Percentiles rank a stretch among this genome's conserved stretches.
These are phyloP conservation scores for Eolophus roseicapilla DNA, from an alignment of 2,113 vertebrate genomes.

Conservation along the genomic window DNA sequence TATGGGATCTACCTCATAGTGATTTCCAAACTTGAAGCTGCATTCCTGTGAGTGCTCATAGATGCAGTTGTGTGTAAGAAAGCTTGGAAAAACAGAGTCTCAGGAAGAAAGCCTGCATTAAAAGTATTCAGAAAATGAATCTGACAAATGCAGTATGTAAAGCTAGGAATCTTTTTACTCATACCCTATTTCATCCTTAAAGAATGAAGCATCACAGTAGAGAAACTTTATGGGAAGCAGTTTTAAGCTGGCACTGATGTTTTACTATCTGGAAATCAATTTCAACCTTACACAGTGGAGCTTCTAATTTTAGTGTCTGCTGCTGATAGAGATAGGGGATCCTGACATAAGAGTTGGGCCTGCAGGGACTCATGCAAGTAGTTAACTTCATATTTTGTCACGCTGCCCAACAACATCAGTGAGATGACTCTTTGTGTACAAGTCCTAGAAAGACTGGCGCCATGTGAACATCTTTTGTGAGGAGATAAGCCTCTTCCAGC, in stretches of 20 bases:
- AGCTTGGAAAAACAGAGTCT: not conserved
- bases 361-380: not conserved
- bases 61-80: not conserved
- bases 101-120: not conserved
- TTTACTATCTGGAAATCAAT: slow-evolving; percentile 34
- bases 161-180: not conserved
- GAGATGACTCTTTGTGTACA: not conserved
- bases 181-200: not conserved
- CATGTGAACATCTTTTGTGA: not conserved
- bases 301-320: not conserved
- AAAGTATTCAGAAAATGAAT: not conserved
- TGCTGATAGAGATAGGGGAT: not conserved
- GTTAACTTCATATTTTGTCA: not conserved
- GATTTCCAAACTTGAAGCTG: not conserved
- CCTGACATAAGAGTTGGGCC: not conserved
- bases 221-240: not conserved
- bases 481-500: not conserved
- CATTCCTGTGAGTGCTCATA: not conserved
- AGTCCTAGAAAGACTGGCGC: not conserved
- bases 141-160: not conserved
- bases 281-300: not conserved
- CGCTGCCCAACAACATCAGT: not conserved
- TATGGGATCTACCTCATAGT: not conserved
- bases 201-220: not conserved
- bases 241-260: not conserved